Evolutionary conservation across 1,140 invertebrate species (phyloP).

Genomic region (Sweltsa coloradensis): DNA sequence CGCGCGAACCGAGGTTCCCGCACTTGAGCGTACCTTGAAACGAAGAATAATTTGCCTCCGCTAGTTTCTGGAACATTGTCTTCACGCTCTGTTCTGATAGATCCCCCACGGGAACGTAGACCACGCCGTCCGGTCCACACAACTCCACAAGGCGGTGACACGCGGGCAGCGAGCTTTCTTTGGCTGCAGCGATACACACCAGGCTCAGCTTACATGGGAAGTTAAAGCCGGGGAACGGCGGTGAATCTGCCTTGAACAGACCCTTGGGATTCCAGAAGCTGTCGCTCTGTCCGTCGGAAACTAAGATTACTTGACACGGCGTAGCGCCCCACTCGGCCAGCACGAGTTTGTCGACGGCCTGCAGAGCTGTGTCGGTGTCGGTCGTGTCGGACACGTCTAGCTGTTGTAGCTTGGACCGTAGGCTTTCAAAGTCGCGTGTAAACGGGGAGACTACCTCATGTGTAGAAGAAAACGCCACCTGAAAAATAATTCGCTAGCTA

Average conservation of each 20-base stretch:
- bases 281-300: neutral
- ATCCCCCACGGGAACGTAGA: constrained; percentile 46
- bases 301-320: constrained; percentile 50
- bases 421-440: constrained; percentile 70
- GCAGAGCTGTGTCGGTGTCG: constrained; percentile 61
- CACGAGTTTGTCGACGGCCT: constrained; percentile 60
- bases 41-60: constrained; percentile 63
- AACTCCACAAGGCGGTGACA: constrained; percentile 37
- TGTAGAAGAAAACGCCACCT: constrained; percentile 66
- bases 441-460: constrained; percentile 71
- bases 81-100: constrained; percentile 44
- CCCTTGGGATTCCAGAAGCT: neutral
- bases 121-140: constrained; percentile 47
- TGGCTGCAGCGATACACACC: constrained; percentile 48
- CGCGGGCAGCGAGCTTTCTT: constrained; percentile 31
- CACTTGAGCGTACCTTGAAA: constrained; percentile 64
- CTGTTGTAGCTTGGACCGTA: constrained; percentile 55
- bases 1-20: constrained; percentile 58
- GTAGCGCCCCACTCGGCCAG: constrained; percentile 76
- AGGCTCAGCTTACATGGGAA: constrained; percentile 72
- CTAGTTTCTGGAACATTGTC: constrained; percentile 55
- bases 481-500: constrained; percentile 16
- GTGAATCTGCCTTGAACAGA: too few relatives aligned
- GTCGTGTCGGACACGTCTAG: constrained; percentile 76
- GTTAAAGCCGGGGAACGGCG: constrained; percentile 54